A percentile compares a stretch with the other conserved stretches of the same genome.
Evolutionary conservation across 1,140 invertebrate species (phyloP).

Genomic region (Cydia fagiglandana): DNA sequence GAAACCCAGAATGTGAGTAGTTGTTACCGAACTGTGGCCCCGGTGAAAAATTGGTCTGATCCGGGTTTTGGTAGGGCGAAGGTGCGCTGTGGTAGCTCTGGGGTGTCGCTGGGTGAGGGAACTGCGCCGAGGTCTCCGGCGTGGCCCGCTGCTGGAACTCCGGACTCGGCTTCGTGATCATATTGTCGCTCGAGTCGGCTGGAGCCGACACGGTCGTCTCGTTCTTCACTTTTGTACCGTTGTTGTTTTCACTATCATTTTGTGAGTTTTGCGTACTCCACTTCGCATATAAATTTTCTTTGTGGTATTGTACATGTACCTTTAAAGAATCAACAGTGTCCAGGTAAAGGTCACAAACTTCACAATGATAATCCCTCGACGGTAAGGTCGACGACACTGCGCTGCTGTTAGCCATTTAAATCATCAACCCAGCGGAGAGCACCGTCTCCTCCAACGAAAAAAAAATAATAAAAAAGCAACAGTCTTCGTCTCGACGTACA

Average conservation of each 20-base stretch:
- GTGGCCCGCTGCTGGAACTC: conserved; percentile 80
- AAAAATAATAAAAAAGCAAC: conserved; percentile 73
- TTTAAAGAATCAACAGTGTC: conserved; percentile 87
- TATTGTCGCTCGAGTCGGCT: conserved; percentile 82
- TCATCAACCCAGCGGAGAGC: conserved; percentile 70
- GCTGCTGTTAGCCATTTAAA: conserved; percentile 80
- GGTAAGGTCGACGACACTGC: conserved; percentile 71
- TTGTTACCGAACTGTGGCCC: conserved; percentile 75
- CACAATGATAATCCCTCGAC: conserved; percentile 82
- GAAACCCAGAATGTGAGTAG: conserved; percentile 74
- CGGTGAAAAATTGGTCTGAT: conserved; percentile 80
- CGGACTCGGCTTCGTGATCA: conserved; percentile 80
- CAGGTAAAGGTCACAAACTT: conserved; percentile 86
- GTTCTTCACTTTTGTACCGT: conserved; percentile 80
- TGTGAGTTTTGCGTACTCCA: conserved; percentile 84
- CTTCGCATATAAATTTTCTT: conserved; percentile 86
- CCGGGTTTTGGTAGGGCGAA: conserved; percentile 80
- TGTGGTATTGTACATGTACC: conserved; percentile 89
- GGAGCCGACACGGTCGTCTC: conserved; percentile 78
- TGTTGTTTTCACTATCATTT: conserved; percentile 84
- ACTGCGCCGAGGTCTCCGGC: conserved; percentile 77
- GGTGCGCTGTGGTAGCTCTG: conserved; percentile 81
- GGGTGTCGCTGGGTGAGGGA: conserved; percentile 81
- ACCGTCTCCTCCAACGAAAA: conserved; percentile 76
- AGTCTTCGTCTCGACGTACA: conserved; percentile 64